Evolutionary conservation across 2,888 invertebrate species (phyloP).

Genomic region (Campopleginae sp.): DNA sequence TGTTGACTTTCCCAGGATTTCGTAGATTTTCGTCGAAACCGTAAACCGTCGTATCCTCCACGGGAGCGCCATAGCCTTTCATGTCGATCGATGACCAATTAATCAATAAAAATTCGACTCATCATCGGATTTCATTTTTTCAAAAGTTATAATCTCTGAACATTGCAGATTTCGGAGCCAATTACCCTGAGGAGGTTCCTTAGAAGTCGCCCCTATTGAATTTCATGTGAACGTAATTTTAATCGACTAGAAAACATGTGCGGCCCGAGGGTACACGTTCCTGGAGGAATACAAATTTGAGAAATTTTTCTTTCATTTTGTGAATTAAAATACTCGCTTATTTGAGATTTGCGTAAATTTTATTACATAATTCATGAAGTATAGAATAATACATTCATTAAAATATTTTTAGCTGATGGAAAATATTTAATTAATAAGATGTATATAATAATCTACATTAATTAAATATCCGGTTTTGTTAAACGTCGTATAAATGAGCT

Average conservation of each 20-base stretch:
- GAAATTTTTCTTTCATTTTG: neutral
- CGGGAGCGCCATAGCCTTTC: neutral
- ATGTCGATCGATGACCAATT: too few relatives aligned
- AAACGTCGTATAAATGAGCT: neutral
- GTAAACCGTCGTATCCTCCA: neutral
- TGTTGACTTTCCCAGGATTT: neutral
- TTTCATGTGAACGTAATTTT: too few relatives aligned
- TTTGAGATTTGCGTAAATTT: neutral
- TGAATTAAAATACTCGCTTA: neutral
- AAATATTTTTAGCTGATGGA: neutral
- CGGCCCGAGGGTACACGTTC: too few relatives aligned
- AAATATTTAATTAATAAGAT: neutral
- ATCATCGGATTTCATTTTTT: too few relatives aligned
- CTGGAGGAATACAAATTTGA: neutral
- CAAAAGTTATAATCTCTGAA: too few relatives aligned
- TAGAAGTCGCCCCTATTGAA: too few relatives aligned
- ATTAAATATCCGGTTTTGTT: neutral
- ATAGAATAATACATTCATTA: neutral
- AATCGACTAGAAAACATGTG: too few relatives aligned
- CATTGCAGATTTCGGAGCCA: too few relatives aligned
- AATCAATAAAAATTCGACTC: too few relatives aligned
- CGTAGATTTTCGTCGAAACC: neutral
- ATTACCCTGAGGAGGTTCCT: too few relatives aligned
- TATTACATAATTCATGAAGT: neutral
- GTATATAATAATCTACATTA: neutral